A percentile compares a stretch with the other conserved stretches of the same genome.
These are phyloP conservation scores for Cardiocondyla obscurior DNA, from an alignment of 1,140 invertebrate species.

Conservation along the genomic window DNA sequence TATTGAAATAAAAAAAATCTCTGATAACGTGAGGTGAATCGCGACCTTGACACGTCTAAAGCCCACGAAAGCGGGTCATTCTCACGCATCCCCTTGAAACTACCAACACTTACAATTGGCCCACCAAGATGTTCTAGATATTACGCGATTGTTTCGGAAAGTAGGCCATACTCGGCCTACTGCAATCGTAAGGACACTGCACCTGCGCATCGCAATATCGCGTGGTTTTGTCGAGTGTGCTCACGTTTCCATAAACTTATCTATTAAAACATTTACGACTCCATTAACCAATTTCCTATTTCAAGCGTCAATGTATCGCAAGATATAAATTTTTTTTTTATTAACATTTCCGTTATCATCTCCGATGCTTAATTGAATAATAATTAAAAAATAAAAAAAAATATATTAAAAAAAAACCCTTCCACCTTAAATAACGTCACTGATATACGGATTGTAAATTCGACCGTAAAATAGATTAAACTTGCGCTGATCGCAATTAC, in stretches of 20 bases:
- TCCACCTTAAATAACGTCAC: not conserved
- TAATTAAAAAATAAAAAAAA: not conserved
- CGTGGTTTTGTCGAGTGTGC: not conserved
- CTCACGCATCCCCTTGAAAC: slow-evolving; percentile 32
- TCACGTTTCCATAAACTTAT: not conserved
- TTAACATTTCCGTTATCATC: not conserved
- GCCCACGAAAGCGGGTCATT: slow-evolving; percentile 42
- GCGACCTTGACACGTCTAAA: slow-evolving; percentile 60
- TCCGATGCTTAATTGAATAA: not conserved
- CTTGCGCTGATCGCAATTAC: not conserved
- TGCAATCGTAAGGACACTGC: slow-evolving; percentile 28
- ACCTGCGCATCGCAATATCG: slow-evolving; percentile 7
- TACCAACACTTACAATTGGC: slow-evolving; percentile 41
- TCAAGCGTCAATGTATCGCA: not conserved
- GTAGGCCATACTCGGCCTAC: slow-evolving; percentile 61
- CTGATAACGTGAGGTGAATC: not conserved
- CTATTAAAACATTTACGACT: not conserved
- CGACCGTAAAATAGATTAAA: no score
- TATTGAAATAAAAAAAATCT: not conserved
- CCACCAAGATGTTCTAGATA: slow-evolving; percentile 19
- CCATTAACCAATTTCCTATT: not conserved
- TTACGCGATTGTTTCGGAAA: slow-evolving; percentile 63
- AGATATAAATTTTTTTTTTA: not conserved
- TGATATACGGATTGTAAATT: not conserved
- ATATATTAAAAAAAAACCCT: no score